A percentile compares a stretch with the other conserved stretches of the same genome.
These are phyloP conservation scores for Parotia lawesii DNA, from an alignment of 2,113 vertebrate species.

Conservation along the genomic window DNA sequence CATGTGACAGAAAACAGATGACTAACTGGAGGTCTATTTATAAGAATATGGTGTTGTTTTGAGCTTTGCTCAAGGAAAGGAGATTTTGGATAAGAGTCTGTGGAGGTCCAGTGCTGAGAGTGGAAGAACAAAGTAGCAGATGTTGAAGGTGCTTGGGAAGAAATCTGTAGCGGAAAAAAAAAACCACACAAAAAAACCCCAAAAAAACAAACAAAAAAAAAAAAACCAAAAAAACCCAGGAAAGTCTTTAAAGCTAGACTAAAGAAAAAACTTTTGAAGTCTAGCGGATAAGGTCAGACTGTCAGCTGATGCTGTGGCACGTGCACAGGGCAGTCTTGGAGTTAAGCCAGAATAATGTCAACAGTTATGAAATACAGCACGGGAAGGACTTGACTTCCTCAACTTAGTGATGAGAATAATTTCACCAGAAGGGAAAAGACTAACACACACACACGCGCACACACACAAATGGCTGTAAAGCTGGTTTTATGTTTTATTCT, in stretches of 20 bases:
- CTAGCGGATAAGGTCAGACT: background rate
- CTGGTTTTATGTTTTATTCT: background rate
- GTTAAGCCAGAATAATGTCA: background rate
- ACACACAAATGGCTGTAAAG: background rate
- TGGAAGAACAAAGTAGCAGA: background rate
- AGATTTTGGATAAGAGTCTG: background rate
- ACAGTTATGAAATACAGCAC: background rate
- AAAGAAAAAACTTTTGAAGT: background rate
- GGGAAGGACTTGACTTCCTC: background rate
- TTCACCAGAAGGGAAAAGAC: background rate
- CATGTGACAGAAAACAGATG: background rate
- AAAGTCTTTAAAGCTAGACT: background rate
- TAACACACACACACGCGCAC: background rate
- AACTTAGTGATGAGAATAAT: background rate
- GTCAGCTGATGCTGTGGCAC: background rate
- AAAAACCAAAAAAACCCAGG: rapidly evolving
- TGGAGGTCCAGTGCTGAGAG: background rate
- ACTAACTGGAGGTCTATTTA: background rate
- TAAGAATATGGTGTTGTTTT: background rate
- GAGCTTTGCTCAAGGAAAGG: background rate
- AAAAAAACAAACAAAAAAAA: too few species aligned
- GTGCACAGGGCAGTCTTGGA: background rate
- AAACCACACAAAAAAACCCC: too few species aligned
- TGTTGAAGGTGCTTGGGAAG: background rate
- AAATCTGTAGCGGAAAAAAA: rapidly evolving